These are phyloP conservation scores for Melanerpes aurifrons DNA, from an alignment of 2,113 vertebrate species.

Conservation along the genomic window DNA sequence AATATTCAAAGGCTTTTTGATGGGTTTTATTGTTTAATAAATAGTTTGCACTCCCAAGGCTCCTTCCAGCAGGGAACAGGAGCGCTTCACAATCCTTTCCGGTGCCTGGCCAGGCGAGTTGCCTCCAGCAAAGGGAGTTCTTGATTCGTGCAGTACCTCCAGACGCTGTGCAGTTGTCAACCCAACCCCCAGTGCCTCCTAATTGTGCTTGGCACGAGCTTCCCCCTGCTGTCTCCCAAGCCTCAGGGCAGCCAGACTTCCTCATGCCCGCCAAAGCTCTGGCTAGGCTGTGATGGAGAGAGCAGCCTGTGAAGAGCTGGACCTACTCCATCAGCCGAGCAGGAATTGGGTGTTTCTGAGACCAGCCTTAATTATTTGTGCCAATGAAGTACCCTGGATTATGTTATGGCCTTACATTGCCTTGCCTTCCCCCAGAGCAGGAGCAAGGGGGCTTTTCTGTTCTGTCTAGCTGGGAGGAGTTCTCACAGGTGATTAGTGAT, in stretches of 20 bases:
- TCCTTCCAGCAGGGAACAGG: background rate
- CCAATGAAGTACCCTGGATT: too few relatives aligned
- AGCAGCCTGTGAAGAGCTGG: background rate
- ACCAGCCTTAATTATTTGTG: background rate
- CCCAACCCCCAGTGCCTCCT: background rate
- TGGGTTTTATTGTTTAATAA: slow-evolving; percentile 45
- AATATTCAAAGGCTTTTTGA: slow-evolving; percentile 15
- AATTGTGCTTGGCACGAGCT: background rate
- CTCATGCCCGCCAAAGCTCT: background rate
- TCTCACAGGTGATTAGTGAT: too few relatives aligned
- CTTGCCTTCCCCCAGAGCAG: background rate
- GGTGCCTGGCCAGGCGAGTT: background rate
- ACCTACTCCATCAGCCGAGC: background rate
- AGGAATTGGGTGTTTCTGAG: background rate
- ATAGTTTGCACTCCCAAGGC: slow-evolving; percentile 5
- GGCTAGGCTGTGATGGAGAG: background rate
- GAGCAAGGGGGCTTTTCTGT: background rate
- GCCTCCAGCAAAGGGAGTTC: slow-evolving; percentile 32
- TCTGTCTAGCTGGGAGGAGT: background rate
- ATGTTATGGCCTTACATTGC: background rate
- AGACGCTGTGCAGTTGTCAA: background rate
- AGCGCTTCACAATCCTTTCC: background rate
- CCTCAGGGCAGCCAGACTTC: background rate
- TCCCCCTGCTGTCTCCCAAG: background rate
- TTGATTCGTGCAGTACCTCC: accelerated